Evolutionary conservation across 2,797 vertebrate species (phyloP).

Genomic region (Sciurus carolinensis): DNA sequence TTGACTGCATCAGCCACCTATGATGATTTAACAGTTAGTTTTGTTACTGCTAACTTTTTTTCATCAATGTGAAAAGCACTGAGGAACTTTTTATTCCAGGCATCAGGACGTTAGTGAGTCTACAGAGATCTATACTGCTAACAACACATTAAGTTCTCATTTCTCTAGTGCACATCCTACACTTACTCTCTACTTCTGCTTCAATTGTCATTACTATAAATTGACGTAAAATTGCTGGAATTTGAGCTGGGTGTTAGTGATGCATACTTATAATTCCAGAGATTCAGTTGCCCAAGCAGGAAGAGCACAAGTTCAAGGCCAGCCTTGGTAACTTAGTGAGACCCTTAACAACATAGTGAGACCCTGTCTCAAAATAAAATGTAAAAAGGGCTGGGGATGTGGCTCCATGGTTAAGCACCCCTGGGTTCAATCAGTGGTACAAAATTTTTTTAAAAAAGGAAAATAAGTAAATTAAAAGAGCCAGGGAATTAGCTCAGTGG

Average conservation of each 20-base stretch:
- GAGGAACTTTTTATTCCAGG: slow-evolving; percentile 37
- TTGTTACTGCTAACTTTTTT: slow-evolving; percentile 59
- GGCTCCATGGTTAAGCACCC: too few species aligned
- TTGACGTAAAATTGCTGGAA: background rate
- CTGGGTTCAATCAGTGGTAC: too few species aligned
- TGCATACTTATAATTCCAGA: too few species aligned
- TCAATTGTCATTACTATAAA: slow-evolving; percentile 54
- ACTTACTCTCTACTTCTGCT: slow-evolving; percentile 47
- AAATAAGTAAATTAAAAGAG: too few species aligned
- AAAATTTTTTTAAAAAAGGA: too few species aligned
- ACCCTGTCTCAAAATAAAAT: too few species aligned
- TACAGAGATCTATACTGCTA: background rate
- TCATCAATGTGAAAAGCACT: background rate
- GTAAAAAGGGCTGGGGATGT: too few species aligned
- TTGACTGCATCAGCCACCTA: slow-evolving; percentile 7
- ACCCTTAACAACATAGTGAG: too few species aligned
- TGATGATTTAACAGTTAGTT: slow-evolving; percentile 44
- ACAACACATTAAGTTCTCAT: slow-evolving; percentile 24
- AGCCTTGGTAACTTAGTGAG: too few species aligned
- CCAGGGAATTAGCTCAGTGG: too few species aligned
- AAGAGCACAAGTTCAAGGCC: too few species aligned
- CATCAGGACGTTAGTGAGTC: slow-evolving; percentile 66
- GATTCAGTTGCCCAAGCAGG: too few species aligned
- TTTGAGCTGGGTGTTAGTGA: background rate
- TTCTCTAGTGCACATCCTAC: background rate